Percentiles rank a stretch among this genome's conserved stretches.
Evolutionary conservation across 2,888 invertebrate species (phyloP).

Genomic region (Acronicta leporina): DNA sequence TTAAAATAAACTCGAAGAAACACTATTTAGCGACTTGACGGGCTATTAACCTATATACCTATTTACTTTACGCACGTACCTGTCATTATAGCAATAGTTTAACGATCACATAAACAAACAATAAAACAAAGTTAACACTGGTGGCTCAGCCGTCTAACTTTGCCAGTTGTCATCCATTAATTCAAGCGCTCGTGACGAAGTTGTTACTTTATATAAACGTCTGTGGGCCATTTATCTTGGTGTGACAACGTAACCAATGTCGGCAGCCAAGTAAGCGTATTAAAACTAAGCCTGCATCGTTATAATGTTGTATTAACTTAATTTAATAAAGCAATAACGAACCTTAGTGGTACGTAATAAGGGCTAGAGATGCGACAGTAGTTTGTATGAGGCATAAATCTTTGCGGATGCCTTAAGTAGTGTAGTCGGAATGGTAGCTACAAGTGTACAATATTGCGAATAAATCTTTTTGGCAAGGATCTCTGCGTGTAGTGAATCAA

Average conservation of each 20-base stretch:
- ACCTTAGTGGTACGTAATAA: conserved; percentile 60
- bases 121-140: conserved; percentile 46
- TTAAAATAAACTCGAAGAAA: conserved; percentile 19
- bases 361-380: conserved; percentile 43
- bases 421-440: conserved; percentile 67
- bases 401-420: conserved; percentile 69
- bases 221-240: conserved; percentile 77
- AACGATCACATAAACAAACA: conserved; percentile 47
- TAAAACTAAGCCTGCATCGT: conserved; percentile 69
- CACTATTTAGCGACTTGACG: conserved; percentile 22
- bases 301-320: conserved; percentile 58
- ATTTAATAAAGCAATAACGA: conserved; percentile 48
- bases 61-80: conserved; percentile 38
- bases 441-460: conserved; percentile 62
- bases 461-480: conserved; percentile 60
- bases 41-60: conserved; percentile 43
- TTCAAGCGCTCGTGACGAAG: conserved; percentile 71
- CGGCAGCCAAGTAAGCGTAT: conserved; percentile 74
- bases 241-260: conserved; percentile 79
- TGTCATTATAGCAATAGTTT: conserved; percentile 45
- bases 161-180: conserved; percentile 59
- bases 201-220: conserved; percentile 76
- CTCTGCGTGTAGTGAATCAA: conserved; percentile 33
- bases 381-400: conserved; percentile 69
- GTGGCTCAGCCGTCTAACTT: conserved; percentile 52